Percentiles rank a stretch among this genome's conserved stretches.
phyloP scores from a whole-genome alignment of 2,797 vertebrate genomes.

The Tachyglossus aculeatus region DNA sequence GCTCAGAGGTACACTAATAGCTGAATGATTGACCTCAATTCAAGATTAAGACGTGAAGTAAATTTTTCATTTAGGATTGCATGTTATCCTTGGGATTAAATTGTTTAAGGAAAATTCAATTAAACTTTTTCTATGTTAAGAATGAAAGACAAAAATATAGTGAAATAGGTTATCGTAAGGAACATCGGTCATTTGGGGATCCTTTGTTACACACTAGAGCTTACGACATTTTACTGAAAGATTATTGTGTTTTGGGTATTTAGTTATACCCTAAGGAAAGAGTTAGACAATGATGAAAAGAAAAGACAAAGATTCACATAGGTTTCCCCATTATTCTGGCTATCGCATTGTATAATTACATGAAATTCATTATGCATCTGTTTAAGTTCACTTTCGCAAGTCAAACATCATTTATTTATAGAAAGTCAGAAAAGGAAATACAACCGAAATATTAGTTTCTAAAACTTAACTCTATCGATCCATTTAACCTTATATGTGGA shows the following conservation, averaged over 20 bases:
- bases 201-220: too few relatives aligned
- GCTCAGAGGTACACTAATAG: background rate
- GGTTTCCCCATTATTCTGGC: too few relatives aligned
- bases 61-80: background rate
- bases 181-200: slow-evolving; percentile 5
- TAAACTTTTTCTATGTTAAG: slow-evolving; percentile 2
- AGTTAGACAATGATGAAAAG: too few relatives aligned
- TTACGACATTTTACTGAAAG: background rate
- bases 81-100: background rate
- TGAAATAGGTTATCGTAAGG: slow-evolving; percentile 1
- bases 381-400: too few relatives aligned
- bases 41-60: background rate
- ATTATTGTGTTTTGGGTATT: background rate
- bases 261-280: slow-evolving; percentile 1
- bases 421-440: too few relatives aligned
- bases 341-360: too few relatives aligned
- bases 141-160: background rate
- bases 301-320: too few relatives aligned
- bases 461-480: too few relatives aligned
- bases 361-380: too few relatives aligned
- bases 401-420: too few relatives aligned
- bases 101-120: background rate
- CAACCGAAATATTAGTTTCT: too few relatives aligned
- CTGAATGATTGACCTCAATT: background rate
- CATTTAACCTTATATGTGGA: too few relatives aligned